phyloP scores from a whole-genome alignment of 2,888 invertebrate genomes.

The Leucoptera coffeella region DNA sequence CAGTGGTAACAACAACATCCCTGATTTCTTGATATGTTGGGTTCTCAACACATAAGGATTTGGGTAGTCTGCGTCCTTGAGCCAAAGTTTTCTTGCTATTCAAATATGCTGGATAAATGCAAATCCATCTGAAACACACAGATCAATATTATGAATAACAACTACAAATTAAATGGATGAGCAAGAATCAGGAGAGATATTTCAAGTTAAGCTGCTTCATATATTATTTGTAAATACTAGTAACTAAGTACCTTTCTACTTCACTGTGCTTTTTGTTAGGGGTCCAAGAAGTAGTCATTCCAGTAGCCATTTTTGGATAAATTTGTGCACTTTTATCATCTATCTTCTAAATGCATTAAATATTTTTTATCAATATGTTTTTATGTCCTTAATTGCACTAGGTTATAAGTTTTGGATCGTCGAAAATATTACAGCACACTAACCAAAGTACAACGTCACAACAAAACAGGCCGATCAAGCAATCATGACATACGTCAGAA shows the following conservation, averaged over 20 bases:
- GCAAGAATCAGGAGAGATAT: too few species aligned
- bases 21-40: constrained; percentile 93
- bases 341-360: too few species aligned
- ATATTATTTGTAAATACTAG: constrained; percentile 4
- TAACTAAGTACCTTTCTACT: constrained; percentile 21
- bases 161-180: neutral
- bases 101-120: constrained; percentile 94
- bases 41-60: constrained; percentile 86
- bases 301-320: too few species aligned
- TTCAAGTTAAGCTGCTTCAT: too few species aligned
- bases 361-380: too few species aligned
- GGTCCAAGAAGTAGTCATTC: constrained; percentile 57
- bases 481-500: too few species aligned
- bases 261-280: constrained; percentile 78
- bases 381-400: too few species aligned
- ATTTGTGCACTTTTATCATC: too few species aligned
- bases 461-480: too few species aligned
- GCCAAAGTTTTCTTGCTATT: constrained; percentile 89
- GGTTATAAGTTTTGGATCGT: too few species aligned
- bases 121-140: constrained; percentile 71
- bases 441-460: too few species aligned
- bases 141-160: neutral
- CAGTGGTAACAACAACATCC: constrained; percentile 81
- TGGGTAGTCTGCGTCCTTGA: constrained; percentile 81
- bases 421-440: too few species aligned